Base-by-base conservation (phyloP, 2,113 vertebrate species). In the Corythoichthys intestinalis region DNA sequence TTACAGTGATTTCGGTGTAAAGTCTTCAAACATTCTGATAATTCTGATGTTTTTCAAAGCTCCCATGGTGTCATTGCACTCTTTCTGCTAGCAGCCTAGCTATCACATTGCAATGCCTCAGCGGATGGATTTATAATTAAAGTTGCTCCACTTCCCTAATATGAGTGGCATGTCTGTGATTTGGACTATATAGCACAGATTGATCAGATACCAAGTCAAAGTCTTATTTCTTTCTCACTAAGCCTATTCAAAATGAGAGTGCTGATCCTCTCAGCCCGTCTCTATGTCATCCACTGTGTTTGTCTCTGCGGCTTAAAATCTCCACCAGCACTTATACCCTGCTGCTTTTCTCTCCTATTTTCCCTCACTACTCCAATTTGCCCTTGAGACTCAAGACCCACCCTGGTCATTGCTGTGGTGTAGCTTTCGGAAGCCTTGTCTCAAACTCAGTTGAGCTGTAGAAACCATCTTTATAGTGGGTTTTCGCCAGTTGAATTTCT, bases 101-200 rank as follows among this genome's bases (percentile, higher is more conserved):
- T 70, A 74, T 81, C 73, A 56, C 54, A 68, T 75, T 77, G 68
- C 12, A 28, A 10, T 13, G 50, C 67, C 79, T 75, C 69, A 69
- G 69, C 69, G 67, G 77, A 76, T 83, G 75, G 67, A 72, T 83
- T 83, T 85, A 71, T 88, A 89, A 87, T 92, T 88, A 92, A 90
- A 87, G 83, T 82, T 77, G 73, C 65, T 82, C 65, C 67, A 63
- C 69, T 74, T 74, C 67, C 78, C 81, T 79, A 82, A 87, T 78
- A 74, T 67, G 80, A 84, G 64, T 75, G 70, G 14, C 77, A 13
- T 73, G 70, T 69, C 83, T 85, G 79, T 84, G 84, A 85, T 88
- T 87, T 74, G 48, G 49, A 79, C 68, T 71, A 35, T 58, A 69
- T 62, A 56, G 67, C 47, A 54, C 65, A 82, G 78, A 90, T 86